A percentile compares a stretch with the other conserved stretches of the same genome.
phyloP scores from a whole-genome alignment of 2,797 vertebrate genomes.

The Selene dorsalis region DNA sequence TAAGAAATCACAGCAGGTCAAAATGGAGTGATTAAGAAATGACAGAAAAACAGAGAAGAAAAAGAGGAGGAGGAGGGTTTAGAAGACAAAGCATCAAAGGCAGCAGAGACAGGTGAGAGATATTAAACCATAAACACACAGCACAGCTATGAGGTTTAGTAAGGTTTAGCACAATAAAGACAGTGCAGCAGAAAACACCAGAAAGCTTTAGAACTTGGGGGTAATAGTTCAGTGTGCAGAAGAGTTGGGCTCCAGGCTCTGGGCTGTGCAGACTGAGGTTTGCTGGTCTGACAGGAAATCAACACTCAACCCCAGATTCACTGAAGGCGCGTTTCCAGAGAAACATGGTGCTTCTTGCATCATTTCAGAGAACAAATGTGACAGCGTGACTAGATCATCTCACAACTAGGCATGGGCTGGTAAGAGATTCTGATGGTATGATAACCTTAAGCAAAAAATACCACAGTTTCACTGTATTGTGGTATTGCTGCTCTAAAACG shows the following conservation, averaged over 20 bases:
- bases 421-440: too few relatives aligned
- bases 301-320: neutral
- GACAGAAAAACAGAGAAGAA: neutral
- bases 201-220: too few relatives aligned
- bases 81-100: neutral
- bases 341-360: too few relatives aligned
- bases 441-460: too few relatives aligned
- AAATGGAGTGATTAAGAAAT: neutral
- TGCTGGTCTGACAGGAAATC: too few relatives aligned
- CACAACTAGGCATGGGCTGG: too few relatives aligned
- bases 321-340: too few relatives aligned
- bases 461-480: too few relatives aligned
- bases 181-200: neutral
- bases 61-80: neutral
- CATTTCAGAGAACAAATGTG: too few relatives aligned
- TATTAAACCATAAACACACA: neutral
- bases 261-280: neutral
- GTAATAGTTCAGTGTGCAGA: neutral
- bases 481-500: too few relatives aligned
- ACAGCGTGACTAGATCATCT: too few relatives aligned
- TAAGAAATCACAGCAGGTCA: neutral
- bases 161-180: neutral
- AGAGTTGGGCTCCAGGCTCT: too few relatives aligned
- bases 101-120: neutral
- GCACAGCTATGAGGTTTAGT: neutral